Percentiles rank a stretch among this genome's conserved stretches.
These are phyloP conservation scores for Oriolus oriolus DNA, from an alignment of 2,113 vertebrate genomes.

Conservation along the genomic window DNA sequence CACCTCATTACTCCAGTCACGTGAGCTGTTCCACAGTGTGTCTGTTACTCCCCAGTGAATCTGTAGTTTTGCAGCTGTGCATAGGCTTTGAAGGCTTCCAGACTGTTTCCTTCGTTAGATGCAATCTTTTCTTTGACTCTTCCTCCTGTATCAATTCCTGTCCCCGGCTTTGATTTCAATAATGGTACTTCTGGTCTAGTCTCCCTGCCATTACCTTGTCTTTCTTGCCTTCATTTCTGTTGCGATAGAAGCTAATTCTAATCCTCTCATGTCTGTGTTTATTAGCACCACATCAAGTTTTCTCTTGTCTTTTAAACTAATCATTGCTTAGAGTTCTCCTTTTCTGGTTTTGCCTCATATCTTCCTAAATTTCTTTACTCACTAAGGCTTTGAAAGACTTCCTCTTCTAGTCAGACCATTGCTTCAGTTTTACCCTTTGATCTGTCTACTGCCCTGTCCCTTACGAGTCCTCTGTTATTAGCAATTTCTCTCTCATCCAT, in stretches of 20 bases:
- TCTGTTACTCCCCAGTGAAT: not conserved
- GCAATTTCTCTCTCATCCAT: not conserved
- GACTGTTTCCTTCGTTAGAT: not conserved
- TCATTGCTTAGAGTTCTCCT: not conserved
- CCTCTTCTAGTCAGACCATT: not conserved
- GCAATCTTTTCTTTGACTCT: not conserved
- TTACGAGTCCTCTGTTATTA: not conserved
- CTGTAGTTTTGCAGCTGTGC: not conserved
- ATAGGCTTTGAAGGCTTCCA: not conserved
- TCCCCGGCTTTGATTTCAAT: not conserved
- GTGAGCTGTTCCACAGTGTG: not conserved
- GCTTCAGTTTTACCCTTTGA: not conserved
- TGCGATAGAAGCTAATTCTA: not conserved
- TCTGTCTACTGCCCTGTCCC: not conserved
- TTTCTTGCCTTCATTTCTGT: not conserved
- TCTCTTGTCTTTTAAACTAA: not conserved
- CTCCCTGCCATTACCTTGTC: not conserved
- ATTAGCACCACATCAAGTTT: not conserved
- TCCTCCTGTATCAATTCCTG: not conserved
- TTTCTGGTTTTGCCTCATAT: not conserved
- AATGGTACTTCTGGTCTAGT: not conserved
- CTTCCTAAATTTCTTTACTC: not conserved
- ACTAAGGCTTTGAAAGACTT: not conserved
- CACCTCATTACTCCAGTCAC: not conserved
- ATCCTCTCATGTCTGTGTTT: not conserved